phyloP scores from a whole-genome alignment of 2,888 invertebrate species.

The Orchesellides sinensis region DNA sequence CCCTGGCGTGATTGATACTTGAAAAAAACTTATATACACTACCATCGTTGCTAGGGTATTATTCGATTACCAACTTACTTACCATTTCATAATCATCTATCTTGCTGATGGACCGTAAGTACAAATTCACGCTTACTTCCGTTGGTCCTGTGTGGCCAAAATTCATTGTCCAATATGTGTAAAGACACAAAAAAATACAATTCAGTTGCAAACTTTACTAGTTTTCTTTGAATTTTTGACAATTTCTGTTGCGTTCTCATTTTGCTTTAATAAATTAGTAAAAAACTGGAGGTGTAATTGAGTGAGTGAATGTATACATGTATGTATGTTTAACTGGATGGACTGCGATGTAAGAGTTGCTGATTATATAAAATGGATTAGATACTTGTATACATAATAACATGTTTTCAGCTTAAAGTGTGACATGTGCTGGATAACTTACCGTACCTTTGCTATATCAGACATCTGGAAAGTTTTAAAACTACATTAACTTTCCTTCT shows the following conservation, averaged over 20 bases:
- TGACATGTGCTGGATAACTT: too few species aligned
- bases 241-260: not conserved
- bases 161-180: conserved; percentile 63
- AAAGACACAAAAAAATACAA: conserved; percentile 62
- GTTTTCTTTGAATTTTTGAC: not conserved
- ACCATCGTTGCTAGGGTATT: not conserved
- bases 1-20: not conserved
- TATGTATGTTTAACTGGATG: too few species aligned
- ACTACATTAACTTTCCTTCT: too few species aligned
- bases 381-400: too few species aligned
- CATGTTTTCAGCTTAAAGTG: too few species aligned
- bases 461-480: too few species aligned
- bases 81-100: conserved; percentile 99
- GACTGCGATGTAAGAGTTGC: too few species aligned
- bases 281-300: not conserved
- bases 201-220: conserved; percentile 48
- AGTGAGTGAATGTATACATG: not conserved
- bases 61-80: conserved; percentile 69
- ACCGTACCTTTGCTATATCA: too few species aligned
- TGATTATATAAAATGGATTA: too few species aligned
- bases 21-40: not conserved
- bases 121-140: conserved; percentile 94
- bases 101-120: conserved; percentile 98
- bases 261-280: too few species aligned
- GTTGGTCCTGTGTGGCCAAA: conserved; percentile 74